Percentiles rank a stretch among this genome's conserved stretches.
Evolutionary conservation across 2,113 vertebrate species (phyloP).

Genomic region (Strix uralensis): DNA sequence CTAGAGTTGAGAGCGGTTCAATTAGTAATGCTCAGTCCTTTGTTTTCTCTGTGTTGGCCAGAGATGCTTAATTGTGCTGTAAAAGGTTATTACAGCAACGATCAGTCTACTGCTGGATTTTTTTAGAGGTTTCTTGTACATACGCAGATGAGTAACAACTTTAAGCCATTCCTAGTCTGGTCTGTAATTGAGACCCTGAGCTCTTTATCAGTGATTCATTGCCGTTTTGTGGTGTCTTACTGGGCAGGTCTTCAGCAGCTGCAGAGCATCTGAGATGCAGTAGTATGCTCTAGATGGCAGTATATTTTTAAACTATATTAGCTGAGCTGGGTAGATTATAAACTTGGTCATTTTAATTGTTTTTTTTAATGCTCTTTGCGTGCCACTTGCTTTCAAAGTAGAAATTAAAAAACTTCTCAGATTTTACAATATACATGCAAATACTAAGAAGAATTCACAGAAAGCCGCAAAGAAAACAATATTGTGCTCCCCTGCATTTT

Average conservation of each 20-base stretch:
- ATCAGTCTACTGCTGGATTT: background rate
- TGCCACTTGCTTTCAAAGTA: background rate
- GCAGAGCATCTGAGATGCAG: background rate
- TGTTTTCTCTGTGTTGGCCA: background rate
- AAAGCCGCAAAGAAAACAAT: background rate
- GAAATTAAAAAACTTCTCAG: background rate
- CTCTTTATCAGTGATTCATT: background rate
- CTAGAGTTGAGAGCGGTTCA: background rate
- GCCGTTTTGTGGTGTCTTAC: background rate
- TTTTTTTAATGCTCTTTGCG: background rate
- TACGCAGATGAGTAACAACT: background rate
- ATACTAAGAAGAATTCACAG: background rate
- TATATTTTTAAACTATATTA: constrained; percentile 17
- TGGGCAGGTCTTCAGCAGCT: background rate
- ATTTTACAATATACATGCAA: background rate
- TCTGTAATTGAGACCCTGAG: background rate
- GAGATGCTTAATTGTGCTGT: background rate
- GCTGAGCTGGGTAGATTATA: background rate
- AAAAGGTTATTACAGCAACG: background rate
- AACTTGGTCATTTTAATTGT: background rate
- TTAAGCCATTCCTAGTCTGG: background rate
- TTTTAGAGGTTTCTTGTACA: background rate
- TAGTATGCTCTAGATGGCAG: constrained; percentile 29
- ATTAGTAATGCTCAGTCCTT: background rate
- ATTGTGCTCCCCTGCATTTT: background rate